Base-by-base conservation (phyloP, 2,113 vertebrate genomes). In the Columbina picui region DNA sequence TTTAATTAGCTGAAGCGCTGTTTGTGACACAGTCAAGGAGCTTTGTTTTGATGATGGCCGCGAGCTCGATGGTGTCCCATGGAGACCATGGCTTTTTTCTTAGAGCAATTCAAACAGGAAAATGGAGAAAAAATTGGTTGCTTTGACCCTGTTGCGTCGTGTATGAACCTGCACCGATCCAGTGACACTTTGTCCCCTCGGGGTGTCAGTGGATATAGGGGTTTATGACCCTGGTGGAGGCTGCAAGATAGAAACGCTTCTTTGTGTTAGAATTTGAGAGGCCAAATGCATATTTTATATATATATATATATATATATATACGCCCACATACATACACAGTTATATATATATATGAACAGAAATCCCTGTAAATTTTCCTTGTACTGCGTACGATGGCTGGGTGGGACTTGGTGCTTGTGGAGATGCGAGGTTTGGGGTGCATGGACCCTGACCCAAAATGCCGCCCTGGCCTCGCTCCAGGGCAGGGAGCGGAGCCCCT, bases 81-180 rank as follows among this genome's bases (percentile, higher is more conserved):
- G 56, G 82, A 91, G 77, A 82, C 47, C 15, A 60, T 41, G 80
- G 70, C 29, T 84, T 92, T 63, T 52, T 25, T 81, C 49, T 78
- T 60, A 22, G 63, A 80, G 82, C 29, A 38, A 50, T 55, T 87
- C 4, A n/a, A 93, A 52, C 1, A n/a, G 53, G 49, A 15, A 53
- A 75, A 49, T 2, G 11, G 20, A 1, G 2, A 6, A 63, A 64
- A 68, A 67, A 7, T 7, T 0, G 0, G 0, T 77, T 69, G 19
- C 21, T 90, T 53, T 83, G 52, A 17, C 45, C 73, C 38, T 47
- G 39, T 21, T 76, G 39, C 70, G 23, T 75, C 5, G 0, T 53
- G 74, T 73, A 73, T 81, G 38, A 26, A 79, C 52, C 73, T 55
- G 63, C 65, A n/a, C 4, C 2, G 70, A 76, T 29, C 22, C n/a